phyloP scores from a whole-genome alignment of 2,888 invertebrate species.

The Lycia hirtaria region DNA sequence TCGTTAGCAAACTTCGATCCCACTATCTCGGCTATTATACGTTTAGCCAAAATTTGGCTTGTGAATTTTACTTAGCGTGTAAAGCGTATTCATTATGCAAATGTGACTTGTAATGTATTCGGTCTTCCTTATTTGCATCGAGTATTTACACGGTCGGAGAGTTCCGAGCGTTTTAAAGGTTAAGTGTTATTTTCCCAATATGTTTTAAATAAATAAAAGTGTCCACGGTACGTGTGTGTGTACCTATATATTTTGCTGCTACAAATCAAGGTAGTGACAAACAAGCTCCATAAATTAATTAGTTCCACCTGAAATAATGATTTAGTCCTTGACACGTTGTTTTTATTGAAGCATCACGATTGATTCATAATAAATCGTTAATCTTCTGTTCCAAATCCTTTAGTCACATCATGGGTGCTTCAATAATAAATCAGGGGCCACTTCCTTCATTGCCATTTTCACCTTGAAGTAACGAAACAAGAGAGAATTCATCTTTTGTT shows the following conservation, averaged over 20 bases:
- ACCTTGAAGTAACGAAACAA: conserved; percentile 63
- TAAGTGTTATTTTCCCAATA: conserved; percentile 25
- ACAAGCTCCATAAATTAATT: not conserved
- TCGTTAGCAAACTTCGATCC: conserved; percentile 22
- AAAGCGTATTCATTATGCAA: conserved; percentile 62
- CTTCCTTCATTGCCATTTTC: conserved; percentile 60
- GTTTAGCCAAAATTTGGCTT: conserved; percentile 29
- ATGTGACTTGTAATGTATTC: conserved; percentile 55
- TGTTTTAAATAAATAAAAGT: conserved; percentile 34
- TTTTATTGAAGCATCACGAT: not conserved
- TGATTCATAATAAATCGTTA: conserved; percentile 11
- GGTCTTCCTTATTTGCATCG: conserved; percentile 62
- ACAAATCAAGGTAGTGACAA: conserved; percentile 17
- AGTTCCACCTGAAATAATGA: not conserved
- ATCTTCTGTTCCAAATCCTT: conserved; percentile 15
- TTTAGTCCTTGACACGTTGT: conserved; percentile 1
- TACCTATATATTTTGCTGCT: conserved; percentile 4
- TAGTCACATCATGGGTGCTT: conserved; percentile 20
- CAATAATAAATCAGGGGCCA: conserved; percentile 47
- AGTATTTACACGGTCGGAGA: conserved; percentile 55
- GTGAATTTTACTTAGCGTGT: conserved; percentile 24
- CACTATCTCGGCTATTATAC: conserved; percentile 17
- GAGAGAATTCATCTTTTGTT: not conserved
- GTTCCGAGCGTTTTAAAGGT: conserved; percentile 43
- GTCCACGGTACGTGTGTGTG: conserved; percentile 14